Evolutionary conservation across 2,797 vertebrate species (phyloP).

Genomic region (Morelia viridis): DNA sequence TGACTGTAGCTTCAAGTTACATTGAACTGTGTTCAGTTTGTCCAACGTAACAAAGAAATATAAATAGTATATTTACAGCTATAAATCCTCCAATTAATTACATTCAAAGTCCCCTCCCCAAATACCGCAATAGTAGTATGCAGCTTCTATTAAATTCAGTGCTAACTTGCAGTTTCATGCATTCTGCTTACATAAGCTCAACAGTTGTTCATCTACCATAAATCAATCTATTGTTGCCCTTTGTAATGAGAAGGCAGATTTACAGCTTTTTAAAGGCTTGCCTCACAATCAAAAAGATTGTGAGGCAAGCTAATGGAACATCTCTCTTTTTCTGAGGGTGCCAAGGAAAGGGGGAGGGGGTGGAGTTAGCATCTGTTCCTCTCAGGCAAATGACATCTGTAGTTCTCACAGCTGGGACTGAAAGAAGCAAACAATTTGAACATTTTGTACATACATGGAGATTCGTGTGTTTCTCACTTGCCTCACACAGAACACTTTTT

Average conservation of each 20-base stretch:
- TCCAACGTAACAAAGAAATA: neutral
- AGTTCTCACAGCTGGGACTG: conserved; percentile 54
- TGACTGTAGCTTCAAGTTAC: neutral
- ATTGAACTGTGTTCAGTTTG: neutral
- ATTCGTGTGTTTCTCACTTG: neutral
- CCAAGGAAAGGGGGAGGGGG: conserved; percentile 53
- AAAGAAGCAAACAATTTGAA: neutral
- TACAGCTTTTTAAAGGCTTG: conserved; percentile 73
- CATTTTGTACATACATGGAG: conserved; percentile 1
- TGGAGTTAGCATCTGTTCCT: conserved; percentile 70
- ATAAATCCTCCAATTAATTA: conserved; percentile 34
- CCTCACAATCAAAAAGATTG: conserved; percentile 69
- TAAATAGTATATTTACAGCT: neutral
- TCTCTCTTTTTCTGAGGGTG: conserved; percentile 64
- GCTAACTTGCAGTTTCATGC: conserved; percentile 55
- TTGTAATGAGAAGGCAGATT: conserved; percentile 79
- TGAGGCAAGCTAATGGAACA: conserved; percentile 63
- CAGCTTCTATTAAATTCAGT: conserved; percentile 31
- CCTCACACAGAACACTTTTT: neutral
- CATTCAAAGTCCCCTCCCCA: conserved; percentile 53
- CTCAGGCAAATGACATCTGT: conserved; percentile 62
- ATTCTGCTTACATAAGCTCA: conserved; percentile 64
- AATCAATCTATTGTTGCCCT: conserved; percentile 77
- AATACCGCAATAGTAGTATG: conserved; percentile 34
- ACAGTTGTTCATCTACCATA: conserved; percentile 73